These are phyloP conservation scores for Leptinotarsa lineolata DNA, from an alignment of 1,140 invertebrate genomes.

Conservation along the genomic window DNA sequence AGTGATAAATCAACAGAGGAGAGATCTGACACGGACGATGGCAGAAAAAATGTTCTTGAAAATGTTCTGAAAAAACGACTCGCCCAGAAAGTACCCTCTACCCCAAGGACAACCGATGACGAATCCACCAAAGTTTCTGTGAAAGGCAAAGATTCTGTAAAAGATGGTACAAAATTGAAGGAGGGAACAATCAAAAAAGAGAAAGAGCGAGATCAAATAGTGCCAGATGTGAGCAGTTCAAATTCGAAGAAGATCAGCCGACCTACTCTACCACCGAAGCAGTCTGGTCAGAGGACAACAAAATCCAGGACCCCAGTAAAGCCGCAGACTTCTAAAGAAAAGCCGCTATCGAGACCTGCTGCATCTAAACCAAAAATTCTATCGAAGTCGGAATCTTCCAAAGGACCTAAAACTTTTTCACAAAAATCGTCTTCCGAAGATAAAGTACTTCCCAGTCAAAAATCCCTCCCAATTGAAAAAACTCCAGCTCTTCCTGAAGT, in stretches of 20 bases:
- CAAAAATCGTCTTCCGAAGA: slow-evolving; percentile 24
- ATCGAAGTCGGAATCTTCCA: slow-evolving; percentile 11
- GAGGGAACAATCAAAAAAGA: slow-evolving; percentile 20
- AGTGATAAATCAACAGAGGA: slow-evolving; percentile 53
- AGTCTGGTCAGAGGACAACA: slow-evolving; percentile 9
- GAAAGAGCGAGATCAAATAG: slow-evolving; percentile 61
- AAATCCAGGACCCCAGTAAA: slow-evolving; percentile 34
- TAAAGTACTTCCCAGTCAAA: slow-evolving; percentile 22
- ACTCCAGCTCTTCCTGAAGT: slow-evolving; percentile 61
- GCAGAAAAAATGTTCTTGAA: slow-evolving; percentile 27
- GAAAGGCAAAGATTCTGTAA: slow-evolving; percentile 7
- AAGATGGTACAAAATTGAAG: slow-evolving; percentile 20
- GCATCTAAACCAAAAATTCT: slow-evolving; percentile 21
- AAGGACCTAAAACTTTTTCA: slow-evolving; percentile 22
- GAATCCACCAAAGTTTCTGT: slow-evolving; percentile 15
- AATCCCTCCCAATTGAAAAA: slow-evolving; percentile 59
- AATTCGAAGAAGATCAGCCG: slow-evolving; percentile 41
- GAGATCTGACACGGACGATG: slow-evolving; percentile 56
- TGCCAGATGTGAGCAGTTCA: slow-evolving; percentile 59
- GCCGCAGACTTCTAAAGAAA: slow-evolving; percentile 25
- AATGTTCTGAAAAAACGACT: neutral
- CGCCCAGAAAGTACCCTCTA: neutral
- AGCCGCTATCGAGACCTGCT: slow-evolving; percentile 3
- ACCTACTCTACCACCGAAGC: slow-evolving; percentile 27
- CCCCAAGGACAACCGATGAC: neutral